Base-by-base conservation (phyloP, 30 jellyfish, hydroid and myxozoan species). In the Turritopsis rubra region DNA sequence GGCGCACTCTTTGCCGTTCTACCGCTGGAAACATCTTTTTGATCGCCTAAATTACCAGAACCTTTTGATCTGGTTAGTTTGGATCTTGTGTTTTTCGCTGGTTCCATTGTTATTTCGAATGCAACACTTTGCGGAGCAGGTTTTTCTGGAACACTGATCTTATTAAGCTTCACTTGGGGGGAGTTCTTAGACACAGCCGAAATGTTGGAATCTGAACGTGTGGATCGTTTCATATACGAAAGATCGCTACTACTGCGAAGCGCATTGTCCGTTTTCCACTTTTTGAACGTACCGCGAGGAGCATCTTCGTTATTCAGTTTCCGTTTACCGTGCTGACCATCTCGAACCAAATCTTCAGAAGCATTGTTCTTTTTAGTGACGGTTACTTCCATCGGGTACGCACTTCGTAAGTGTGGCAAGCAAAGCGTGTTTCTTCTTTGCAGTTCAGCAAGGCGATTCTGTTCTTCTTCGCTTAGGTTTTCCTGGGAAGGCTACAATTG, bases 401-500 rank as follows among this genome's bases (percentile, higher is more conserved):
- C 84, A 8, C 96, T 87, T 65, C 85, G 84, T 75, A 91, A 75
- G 77, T 91, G 97, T 31, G 97, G 97, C 65, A 84, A 41, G 68
- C 96, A 91, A 18, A 91, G 85, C 20, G 97, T 91, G 85, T 91
- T 91, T 29, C 97, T 85, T 28, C 97, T 87, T 29, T 91, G 81
- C 75, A 91, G 68, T 52, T 90, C 97, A 54, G 52, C 73, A 18
- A 90, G 76, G 5, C 96, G 95, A 31, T 82, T 52, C 29, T 31
- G 28, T 25, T 65, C 92, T 29, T 83, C 70, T 22, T 76, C 91
- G 13, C 65, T 23, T 23, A 28, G 84, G 9, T 41, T 29, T 74
- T 29, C 82, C 19, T 25, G 77, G 77, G 77, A 23, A 23, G 77
- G 19, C 77, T 68, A 1, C 60, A 41, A 41, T n/a, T n/a, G n/a